Base-by-base conservation (phyloP, 2,797 vertebrate genomes). In the Gambelia wislizenii region DNA sequence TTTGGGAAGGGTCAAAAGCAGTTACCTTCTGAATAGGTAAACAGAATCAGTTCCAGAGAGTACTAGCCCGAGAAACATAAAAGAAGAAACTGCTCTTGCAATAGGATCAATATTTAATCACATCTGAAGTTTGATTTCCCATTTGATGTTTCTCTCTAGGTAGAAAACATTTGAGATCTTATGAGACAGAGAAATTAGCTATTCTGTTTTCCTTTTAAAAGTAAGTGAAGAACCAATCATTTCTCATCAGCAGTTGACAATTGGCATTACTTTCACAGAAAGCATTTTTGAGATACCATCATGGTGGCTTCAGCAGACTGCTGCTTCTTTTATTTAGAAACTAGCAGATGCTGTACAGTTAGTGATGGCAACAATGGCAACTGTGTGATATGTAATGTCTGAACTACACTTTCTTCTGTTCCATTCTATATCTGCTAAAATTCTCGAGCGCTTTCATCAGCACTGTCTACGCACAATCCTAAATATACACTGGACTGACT, bases 161-260 rank as follows among this genome's bases (percentile, higher is more conserved):
- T 85, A 80, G 88, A 89, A 49, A 75, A 86, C 44, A 14, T 82
- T 47, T n/a, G 81, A 92, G 80, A 83, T 69, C 67, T 94, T 93
- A 94, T 91, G 89, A 54, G 0, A 91, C 92, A 92, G 86, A 93
- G 78, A 80, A 91, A 93, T 86, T 88, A 94, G 93, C 85, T 8
- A 25, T 79, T 80, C 77, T 91, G 85, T 25, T 94, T 95, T 93
- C 86, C 78, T 89, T 95, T 87, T 89, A 86, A 91, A 88, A 75
- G 91, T 74, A 95, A 93, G 89, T 4, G 18, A 93, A 80, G 92
- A 92, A 20, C 75, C 67, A 88, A 92, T 88, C 86, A 90, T 86
- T 75, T 92, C 85, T 89, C 93, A 90, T 92, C 92, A 95, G 77
- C 25, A 88, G 92, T 0, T 92, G 90, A 94, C 76, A 94, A 93